Evolutionary conservation across 2,797 vertebrate genomes (phyloP).

Genomic region (Chaenodraco wilsoni): DNA sequence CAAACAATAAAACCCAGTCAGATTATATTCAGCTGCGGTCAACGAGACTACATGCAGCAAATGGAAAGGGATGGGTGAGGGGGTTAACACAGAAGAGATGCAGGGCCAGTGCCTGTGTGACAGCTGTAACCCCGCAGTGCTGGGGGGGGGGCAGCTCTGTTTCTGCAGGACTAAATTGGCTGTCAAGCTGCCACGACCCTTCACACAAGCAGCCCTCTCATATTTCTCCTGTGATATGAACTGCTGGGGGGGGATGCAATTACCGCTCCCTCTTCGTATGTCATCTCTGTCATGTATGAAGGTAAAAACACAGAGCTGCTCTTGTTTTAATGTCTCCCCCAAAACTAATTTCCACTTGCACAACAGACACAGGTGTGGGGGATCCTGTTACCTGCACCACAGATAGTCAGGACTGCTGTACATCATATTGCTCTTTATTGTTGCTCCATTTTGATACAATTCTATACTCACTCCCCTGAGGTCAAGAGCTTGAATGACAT

Average conservation of each 20-base stretch:
- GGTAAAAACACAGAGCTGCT: constrained; percentile 61
- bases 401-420: constrained; percentile 40
- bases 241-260: constrained; percentile 47
- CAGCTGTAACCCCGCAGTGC: constrained; percentile 47
- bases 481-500: constrained; percentile 41
- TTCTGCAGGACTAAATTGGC: constrained; percentile 74
- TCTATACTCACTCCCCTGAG: constrained; percentile 16
- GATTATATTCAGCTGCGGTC: neutral
- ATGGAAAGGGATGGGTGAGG: constrained; percentile 25
- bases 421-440: constrained; percentile 42
- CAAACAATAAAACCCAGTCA: constrained; percentile 13
- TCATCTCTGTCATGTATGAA: constrained; percentile 66
- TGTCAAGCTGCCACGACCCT: constrained; percentile 69
- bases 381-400: constrained; percentile 50
- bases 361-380: constrained; percentile 38
- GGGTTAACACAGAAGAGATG: constrained; percentile 9
- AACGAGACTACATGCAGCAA: constrained; percentile 11
- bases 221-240: constrained; percentile 71
- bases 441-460: constrained; percentile 52
- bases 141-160: constrained; percentile 61
- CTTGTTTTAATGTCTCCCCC: constrained; percentile 59
- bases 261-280: constrained; percentile 58
- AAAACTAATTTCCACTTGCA: constrained; percentile 57
- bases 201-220: constrained; percentile 51
- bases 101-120: constrained; percentile 38